Percentiles rank a stretch among this genome's conserved stretches.
Evolutionary conservation across 2,113 vertebrate species (phyloP).

Genomic region (Chitala chitala): DNA sequence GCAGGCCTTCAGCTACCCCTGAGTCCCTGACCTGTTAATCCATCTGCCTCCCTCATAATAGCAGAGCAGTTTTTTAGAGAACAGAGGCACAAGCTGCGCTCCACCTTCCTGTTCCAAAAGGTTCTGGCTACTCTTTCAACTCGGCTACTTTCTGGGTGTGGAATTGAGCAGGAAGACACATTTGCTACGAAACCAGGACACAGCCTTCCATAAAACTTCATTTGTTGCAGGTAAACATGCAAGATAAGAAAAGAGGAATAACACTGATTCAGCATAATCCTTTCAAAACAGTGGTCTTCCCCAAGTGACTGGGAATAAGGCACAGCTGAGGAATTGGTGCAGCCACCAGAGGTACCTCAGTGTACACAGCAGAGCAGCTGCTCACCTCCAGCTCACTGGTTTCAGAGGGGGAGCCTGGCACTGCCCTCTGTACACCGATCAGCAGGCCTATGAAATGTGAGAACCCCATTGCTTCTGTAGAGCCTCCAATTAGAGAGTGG

Average conservation of each 20-base stretch:
- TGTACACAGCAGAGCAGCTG: neutral
- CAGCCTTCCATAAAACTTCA: neutral
- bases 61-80: neutral
- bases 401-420: neutral
- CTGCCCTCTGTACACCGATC: neutral
- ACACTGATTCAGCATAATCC: neutral
- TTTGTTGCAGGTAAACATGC: neutral
- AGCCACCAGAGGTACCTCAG: neutral
- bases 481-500: neutral
- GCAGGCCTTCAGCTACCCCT: too few relatives aligned
- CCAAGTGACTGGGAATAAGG: neutral
- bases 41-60: too few relatives aligned
- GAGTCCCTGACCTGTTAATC: too few relatives aligned
- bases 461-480: neutral
- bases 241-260: neutral
- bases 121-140: too few relatives aligned
- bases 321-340: neutral
- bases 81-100: neutral
- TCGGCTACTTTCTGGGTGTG: too few relatives aligned
- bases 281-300: neutral
- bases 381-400: neutral
- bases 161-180: neutral
- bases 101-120: neutral
- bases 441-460: neutral
- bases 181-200: neutral